A percentile compares a stretch with the other conserved stretches of the same genome.
phyloP scores from a whole-genome alignment of 2,888 invertebrate genomes.

The Melolontha melolontha region DNA sequence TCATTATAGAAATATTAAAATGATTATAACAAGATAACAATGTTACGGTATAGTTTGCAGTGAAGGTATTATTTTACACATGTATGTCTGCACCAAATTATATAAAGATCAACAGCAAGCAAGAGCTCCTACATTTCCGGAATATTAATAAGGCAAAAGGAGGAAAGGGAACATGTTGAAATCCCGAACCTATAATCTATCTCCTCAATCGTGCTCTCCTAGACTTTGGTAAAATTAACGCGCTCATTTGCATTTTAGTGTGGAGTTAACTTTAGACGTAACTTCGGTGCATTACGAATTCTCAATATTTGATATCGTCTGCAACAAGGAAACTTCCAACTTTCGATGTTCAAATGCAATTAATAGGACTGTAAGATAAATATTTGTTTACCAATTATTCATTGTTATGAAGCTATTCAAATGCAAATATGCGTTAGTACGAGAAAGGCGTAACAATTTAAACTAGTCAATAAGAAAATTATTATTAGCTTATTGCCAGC shows the following conservation, averaged over 20 bases:
- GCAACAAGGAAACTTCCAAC: constrained; percentile 27
- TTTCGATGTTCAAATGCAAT: constrained; percentile 43
- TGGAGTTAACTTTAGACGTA: constrained; percentile 57
- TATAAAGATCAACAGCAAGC: constrained; percentile 58
- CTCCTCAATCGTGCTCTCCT: constrained; percentile 40
- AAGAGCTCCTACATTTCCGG: constrained; percentile 52
- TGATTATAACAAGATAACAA: no score
- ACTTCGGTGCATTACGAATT: constrained; percentile 59
- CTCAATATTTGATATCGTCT: constrained; percentile 41
- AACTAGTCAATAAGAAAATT: not conserved
- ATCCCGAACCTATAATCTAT: constrained; percentile 23
- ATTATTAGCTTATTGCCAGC: no score
- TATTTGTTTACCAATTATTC: not conserved
- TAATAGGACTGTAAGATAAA: constrained; percentile 28
- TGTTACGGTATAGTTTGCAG: not conserved
- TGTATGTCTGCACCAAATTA: constrained; percentile 13
- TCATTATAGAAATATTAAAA: no score
- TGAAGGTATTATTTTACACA: not conserved
- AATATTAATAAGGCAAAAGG: constrained; percentile 59
- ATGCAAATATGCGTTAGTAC: not conserved
- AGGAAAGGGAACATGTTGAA: constrained; percentile 29
- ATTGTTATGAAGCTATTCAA: no score
- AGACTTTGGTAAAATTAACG: constrained; percentile 57
- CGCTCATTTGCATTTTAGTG: constrained; percentile 59
- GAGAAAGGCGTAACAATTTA: not conserved